These are phyloP conservation scores for Dendrocincla tyrannina DNA, from an alignment of 2,797 vertebrate genomes.

Conservation along the genomic window DNA sequence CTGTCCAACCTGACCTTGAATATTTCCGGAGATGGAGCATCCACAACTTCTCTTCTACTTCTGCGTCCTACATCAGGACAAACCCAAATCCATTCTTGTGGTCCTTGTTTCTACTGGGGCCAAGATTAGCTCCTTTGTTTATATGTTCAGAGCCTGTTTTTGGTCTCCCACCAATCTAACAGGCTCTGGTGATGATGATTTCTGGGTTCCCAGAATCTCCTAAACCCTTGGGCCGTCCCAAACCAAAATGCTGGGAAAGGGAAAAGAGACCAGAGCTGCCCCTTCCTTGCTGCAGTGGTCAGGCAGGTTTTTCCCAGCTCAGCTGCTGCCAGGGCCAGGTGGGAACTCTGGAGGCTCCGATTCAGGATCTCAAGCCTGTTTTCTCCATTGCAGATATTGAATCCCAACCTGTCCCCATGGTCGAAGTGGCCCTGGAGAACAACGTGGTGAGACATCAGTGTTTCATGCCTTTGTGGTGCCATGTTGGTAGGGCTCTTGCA, in stretches of 20 bases:
- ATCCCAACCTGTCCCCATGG: too few relatives aligned
- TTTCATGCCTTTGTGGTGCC: rapidly evolving
- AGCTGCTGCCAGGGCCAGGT: rapidly evolving
- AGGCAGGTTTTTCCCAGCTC: rapidly evolving
- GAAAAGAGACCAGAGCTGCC: neutral
- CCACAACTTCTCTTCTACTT: neutral
- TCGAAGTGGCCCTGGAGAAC: neutral
- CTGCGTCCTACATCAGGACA: neutral
- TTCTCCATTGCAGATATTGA: neutral
- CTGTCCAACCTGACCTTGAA: neutral
- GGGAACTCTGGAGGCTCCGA: rapidly evolving
- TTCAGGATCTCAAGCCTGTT: rapidly evolving
- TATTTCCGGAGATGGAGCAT: neutral
- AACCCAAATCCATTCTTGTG: neutral
- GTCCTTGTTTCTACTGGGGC: neutral
- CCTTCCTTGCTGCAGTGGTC: too few relatives aligned
- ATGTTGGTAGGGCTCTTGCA: rapidly evolving
- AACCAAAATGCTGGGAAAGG: neutral
- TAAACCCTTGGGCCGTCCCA: neutral
- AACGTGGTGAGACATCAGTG: neutral
- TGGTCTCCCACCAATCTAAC: neutral
- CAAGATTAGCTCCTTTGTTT: neutral
- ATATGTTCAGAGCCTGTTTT: neutral
- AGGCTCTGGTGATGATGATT: neutral
- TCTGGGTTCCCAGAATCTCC: neutral